Evolutionary conservation across 2,797 vertebrate species (phyloP).

Genomic region (Pyrocephalus nanus): DNA sequence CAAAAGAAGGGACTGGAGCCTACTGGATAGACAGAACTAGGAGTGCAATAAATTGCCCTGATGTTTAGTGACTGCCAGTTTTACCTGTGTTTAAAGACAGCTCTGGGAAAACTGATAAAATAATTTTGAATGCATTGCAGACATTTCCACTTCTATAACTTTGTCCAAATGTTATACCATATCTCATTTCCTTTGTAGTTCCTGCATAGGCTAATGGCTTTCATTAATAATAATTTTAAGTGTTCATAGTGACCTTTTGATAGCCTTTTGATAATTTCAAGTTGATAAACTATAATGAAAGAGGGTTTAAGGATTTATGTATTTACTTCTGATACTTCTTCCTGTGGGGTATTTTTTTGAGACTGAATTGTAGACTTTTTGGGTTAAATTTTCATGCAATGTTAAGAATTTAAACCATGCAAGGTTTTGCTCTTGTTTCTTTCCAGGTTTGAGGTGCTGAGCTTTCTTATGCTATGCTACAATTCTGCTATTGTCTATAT

Average conservation of each 20-base stretch:
- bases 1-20: neutral
- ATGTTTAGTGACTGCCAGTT: neutral
- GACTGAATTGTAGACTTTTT: neutral
- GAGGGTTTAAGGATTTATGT: neutral
- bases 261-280: neutral
- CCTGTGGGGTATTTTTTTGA: neutral
- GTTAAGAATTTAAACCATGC: neutral
- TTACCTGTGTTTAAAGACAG: neutral
- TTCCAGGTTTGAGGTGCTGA: constrained; percentile 93
- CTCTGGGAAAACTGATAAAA: neutral
- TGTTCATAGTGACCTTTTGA: neutral
- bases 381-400: neutral
- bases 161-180: neutral
- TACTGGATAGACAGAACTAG: neutral
- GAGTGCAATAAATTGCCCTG: neutral
- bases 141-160: neutral
- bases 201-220: neutral
- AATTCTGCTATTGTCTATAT: constrained; percentile 97
- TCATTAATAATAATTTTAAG: neutral
- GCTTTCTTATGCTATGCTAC: constrained; percentile 98
- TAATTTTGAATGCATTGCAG: neutral
- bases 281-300: neutral
- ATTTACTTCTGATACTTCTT: neutral
- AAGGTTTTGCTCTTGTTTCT: constrained; percentile 13
- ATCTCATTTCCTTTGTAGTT: neutral